phyloP scores from a whole-genome alignment of 2,113 vertebrate species.

The Caranx melampygus region DNA sequence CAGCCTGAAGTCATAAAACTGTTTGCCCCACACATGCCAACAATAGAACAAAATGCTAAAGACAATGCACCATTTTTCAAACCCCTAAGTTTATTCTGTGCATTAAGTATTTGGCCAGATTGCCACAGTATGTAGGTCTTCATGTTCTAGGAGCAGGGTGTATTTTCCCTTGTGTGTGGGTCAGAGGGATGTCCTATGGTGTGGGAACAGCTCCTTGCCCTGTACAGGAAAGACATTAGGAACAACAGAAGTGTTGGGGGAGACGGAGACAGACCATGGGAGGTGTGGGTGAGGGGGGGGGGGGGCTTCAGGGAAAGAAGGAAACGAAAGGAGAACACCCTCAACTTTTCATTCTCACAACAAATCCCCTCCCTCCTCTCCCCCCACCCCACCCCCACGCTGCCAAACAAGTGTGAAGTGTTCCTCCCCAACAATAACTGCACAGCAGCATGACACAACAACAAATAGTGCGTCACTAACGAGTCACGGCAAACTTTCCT shows the following conservation, averaged over 20 bases:
- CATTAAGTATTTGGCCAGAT: background rate
- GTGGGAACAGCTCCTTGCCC: constrained; percentile 75
- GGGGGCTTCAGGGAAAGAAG: constrained; percentile 76
- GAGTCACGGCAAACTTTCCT: constrained; percentile 68
- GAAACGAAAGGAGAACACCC: constrained; percentile 82
- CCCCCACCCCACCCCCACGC: constrained; percentile 12
- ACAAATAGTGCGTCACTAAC: constrained; percentile 81
- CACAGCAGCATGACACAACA: constrained; percentile 61
- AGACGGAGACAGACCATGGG: constrained; percentile 23
- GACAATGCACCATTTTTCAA: background rate
- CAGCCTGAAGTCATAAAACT: background rate
- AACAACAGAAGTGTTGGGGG: constrained; percentile 53
- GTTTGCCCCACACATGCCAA: background rate
- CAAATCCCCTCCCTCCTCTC: constrained; percentile 47
- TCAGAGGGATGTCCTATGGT: constrained; percentile 44
- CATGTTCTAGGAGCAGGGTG: constrained; percentile 18
- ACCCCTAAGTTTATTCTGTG: background rate
- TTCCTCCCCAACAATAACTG: constrained; percentile 61
- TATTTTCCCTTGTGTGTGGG: constrained; percentile 42
- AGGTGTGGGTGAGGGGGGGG: background rate
- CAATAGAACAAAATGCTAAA: background rate
- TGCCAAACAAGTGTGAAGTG: constrained; percentile 48
- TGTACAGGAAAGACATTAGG: constrained; percentile 79
- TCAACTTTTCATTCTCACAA: constrained; percentile 69
- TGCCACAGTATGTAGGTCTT: background rate